Base-by-base conservation (phyloP, 2,113 vertebrate species). In the Malurus alboscapulatus region DNA sequence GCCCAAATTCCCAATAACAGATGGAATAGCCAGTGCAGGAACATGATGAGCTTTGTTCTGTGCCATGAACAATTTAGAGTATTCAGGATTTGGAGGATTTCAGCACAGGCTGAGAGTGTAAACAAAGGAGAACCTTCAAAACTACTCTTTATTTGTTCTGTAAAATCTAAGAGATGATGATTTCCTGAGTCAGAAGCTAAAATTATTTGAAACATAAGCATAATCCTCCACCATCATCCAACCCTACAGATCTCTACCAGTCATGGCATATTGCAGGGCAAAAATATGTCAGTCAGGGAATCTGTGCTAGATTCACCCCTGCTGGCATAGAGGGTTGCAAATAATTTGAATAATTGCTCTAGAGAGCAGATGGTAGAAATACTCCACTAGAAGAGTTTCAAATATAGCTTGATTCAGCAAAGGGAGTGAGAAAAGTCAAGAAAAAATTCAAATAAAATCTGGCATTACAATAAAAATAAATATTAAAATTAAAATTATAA, bases 291-390 rank as follows among this genome's bases (percentile, higher is more conserved):
- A 84, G 54, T 91, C 50, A 73, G 45, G 29, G 86, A 83, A 86
- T 78, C 57, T 69, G 55, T 2, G 2, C 58, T 94, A 66, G 71
- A 73, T 73, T 83, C 67, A 83, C 67, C 67, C 47, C 66, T 93
- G 63, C 78, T 83, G 51, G 91, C 77, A 74, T 51, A 85, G 55
- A 68, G 54, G 51, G 21, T 36, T 92, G 84, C 63, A 94, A 93
- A 89, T 85, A 87, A 92, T 80, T 69, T 89, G 55, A 92, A 71
- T 92, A 94, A 85, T 87, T 91, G 84, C 78, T 69, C 47, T 78
- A 90, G 59, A 87, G 51, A 91, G 44, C 89, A 93, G 85, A 90
- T 92, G 84, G 84, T 36, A 87, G 71, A 87, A 94, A 91, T 44
- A 89, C 4, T 66, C 58, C 34, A 53, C 47, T 66, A 87, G 69